These are phyloP conservation scores for Drosophila carrolli DNA, from an alignment of 1,140 invertebrate genomes.

Conservation along the genomic window DNA sequence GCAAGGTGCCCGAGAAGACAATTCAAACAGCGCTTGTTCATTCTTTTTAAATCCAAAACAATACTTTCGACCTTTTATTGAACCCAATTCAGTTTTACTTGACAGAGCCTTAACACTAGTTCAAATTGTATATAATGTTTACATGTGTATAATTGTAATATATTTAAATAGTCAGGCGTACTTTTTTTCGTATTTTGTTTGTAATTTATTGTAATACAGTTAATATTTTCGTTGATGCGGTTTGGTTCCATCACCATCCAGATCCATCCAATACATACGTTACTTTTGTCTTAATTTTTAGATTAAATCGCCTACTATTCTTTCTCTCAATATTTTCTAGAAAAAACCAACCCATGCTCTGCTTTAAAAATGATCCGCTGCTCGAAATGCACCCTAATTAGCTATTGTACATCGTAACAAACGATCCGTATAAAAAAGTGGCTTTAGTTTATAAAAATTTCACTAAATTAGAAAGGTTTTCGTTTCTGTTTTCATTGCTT, in stretches of 20 bases:
- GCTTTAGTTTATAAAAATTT: constrained; percentile 54
- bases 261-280: background rate
- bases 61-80: constrained; percentile 60
- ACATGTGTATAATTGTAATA: constrained; percentile 39
- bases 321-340: constrained; percentile 18
- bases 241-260: constrained; percentile 31
- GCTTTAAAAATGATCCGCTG: constrained; percentile 24
- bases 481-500: constrained; percentile 20
- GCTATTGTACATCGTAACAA: constrained; percentile 64
- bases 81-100: constrained; percentile 46
- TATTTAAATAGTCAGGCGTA: constrained; percentile 51
- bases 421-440: constrained; percentile 35
- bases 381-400: constrained; percentile 40
- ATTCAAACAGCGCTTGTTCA: constrained; percentile 2
- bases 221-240: constrained; percentile 21
- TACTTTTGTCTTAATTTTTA: background rate
- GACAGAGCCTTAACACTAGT: constrained; percentile 54
- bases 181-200: constrained; percentile 9
- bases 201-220: constrained; percentile 13
- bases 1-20: background rate
- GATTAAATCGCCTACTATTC: constrained; percentile 7
- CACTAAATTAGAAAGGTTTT: constrained; percentile 56
- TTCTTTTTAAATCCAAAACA: constrained; percentile 58
- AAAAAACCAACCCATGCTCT: constrained; percentile 14
- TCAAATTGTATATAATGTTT: constrained; percentile 56